Evolutionary conservation across 2,888 invertebrate genomes (phyloP), one percentile per base, ranked within the genome.

Genomic region (Acronicta aceris): DNA sequence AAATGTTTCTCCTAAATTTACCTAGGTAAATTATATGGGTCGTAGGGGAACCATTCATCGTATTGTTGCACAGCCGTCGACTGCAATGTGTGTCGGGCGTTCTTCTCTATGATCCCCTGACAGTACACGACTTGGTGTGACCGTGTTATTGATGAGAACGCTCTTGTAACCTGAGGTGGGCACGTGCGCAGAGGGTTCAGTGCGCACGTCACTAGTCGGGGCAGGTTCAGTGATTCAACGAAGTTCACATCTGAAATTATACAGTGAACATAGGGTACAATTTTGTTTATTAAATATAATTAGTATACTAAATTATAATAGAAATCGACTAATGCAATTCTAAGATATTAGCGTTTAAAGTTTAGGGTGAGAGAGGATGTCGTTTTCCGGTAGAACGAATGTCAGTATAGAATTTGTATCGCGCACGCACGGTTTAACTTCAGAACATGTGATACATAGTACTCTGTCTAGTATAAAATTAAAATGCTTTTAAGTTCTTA

Each of bases 41-140:
- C 98, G 84, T 98, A 99, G 0, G 99, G 99, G 86, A 98, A 99
- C 94, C 97, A 98, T 59, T 96, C 96, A 1, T 96, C 92, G 51
- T 95, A 95, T 12, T 95, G 89, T n/a, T 87, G 83, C n/a, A 87
- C 88, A 3, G 88, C 65, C 74, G 89, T 8, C 68, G 91, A 54
- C 81, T 92, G 93, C 13, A 95, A 81, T 40, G 95, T 94, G 41
- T 92, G 89, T 2, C 98, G 94, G 0, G 96, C 89, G 90, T 99
- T 99, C 78, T 97, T 96, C 87, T 99, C 98, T 41, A 99, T 96
- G 48, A 99, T 96, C 0, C 98, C 96, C 86, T 98, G 98, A 89
- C 99, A 99, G 90, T 99, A 99, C 0, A 97, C 98, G 54, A 99
- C 95, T 84, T 99, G 99, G 87, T 98, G 97, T 10, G 96, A 95